Base-by-base conservation (phyloP, 2,888 invertebrate genomes). In the Apantesis nais region DNA sequence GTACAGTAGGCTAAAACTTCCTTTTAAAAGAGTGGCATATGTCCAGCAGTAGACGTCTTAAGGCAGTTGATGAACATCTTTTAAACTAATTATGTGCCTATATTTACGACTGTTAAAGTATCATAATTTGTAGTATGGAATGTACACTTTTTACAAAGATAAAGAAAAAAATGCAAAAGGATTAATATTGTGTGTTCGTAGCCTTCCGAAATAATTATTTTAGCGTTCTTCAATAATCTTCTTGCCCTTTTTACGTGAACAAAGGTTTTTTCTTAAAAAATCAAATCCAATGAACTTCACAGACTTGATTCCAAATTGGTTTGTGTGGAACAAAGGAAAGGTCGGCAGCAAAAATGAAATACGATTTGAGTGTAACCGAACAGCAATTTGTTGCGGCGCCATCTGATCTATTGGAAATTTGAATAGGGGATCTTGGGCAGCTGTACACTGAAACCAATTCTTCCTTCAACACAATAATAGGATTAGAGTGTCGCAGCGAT, bases 351-450 rank as follows among this genome's bases (percentile, higher is more conserved):
- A 44, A 63, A 63, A 63, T 44, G 63, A 63, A 63, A 63, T 63
- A 63, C 31, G 63, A 44, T 63, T 63, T 63, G 63, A 69, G 69
- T 78, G 79, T 76, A 74, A 82, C 74, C 83, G 77, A 82, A 82
- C 78, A 82, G 78, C 84, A 82, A 82, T 83, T 85, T 83, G 72
- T 78, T 74, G 81, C 81, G 75, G 73, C 78, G 80, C 80, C 82
- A 82, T 80, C 81, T 85, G 85, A 86, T 86, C 83, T 79, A 77
- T 82, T 81, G 70, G 79, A 84, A 83, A 84, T 85, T 86, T 83
- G 80, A 85, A 85, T 83, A 44, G 11, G 29, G 78, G 78, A 79
- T 78, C 78, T 74, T 75, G 74, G 71, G 65, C 74, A 72, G 77
- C 81, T 81, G 82, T 81, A 77, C 74, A 73, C 72, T 77, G 63